Evolutionary conservation across 2,888 invertebrate species (phyloP), one percentile per base, ranked within the genome.

Genomic region (Drosophila helvetica): DNA sequence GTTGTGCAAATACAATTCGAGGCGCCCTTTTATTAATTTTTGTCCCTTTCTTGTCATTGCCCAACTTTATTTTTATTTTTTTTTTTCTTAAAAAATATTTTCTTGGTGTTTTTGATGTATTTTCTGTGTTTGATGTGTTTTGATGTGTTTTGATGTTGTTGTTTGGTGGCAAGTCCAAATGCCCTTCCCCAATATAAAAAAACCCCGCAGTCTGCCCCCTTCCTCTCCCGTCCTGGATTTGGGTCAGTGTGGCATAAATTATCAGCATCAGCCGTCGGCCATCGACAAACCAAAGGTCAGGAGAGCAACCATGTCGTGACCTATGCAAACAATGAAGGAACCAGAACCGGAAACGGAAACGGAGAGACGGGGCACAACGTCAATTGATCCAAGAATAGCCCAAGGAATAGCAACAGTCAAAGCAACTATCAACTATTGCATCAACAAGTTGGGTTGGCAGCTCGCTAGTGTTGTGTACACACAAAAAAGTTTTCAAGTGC

Each of bases 1-100:
- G 57, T 64, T 63, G 67, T 66, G 67, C 71, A 75, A 83, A 83
- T 86, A 74, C 68, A 77, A 82, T 86, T 82, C 80, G 54, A 75
- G 60, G 64, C 51, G 62, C 59, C 64, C 58, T 69, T 64, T 62
- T 59, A 58, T 63, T 58, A 68, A 53, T 8, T 27, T 8, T 7
- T 8, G 27, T 27, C 27, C 27, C 27, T 8, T 27, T 2, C 7
- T 8, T 65, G 58, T 61, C 53, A 38, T 47, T 65, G 62, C 69
- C 69, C 18, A 33, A 62, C 33, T 55, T 33, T 47, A 61, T 64
- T 51, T 63, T 67, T 60, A 63, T 54, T 45, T 45, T 46, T 42
- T 46, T 48, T 57, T 76, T 62, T 70, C 64, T 66, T 74, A 15
- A 5, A 12, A 12, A 5, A 38, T n/a, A 38, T 38, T 38, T 38